phyloP scores from a whole-genome alignment of 92 coral and sea anemone species.

The Palythoa grandiflora region DNA sequence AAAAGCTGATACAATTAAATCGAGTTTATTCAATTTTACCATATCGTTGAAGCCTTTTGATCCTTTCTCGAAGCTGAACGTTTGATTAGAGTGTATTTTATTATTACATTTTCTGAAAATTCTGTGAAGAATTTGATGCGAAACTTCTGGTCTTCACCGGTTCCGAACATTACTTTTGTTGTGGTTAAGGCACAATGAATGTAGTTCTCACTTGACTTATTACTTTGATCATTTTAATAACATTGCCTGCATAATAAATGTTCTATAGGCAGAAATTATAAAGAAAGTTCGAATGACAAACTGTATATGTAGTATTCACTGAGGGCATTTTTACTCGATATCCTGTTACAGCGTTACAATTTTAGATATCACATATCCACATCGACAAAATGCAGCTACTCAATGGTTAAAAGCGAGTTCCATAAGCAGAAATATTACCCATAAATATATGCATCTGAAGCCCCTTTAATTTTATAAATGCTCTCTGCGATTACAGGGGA shows the following conservation, averaged over 20 bases:
- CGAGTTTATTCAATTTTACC: background rate
- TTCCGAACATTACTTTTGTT: background rate
- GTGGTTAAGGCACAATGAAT: background rate
- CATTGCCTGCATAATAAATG: background rate
- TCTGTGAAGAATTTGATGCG: conserved; percentile 5
- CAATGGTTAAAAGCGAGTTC: background rate
- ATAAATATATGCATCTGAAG: background rate
- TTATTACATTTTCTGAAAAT: background rate
- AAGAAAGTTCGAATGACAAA: conserved; percentile 2
- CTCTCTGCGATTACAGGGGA: background rate
- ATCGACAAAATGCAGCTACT: background rate
- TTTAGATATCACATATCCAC: conserved; percentile 15
- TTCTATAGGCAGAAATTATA: background rate
- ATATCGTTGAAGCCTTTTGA: background rate
- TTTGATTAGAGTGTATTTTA: background rate
- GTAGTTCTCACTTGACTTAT: background rate
- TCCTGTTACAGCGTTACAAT: conserved; percentile 51
- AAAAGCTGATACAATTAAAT: background rate
- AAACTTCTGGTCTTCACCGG: conserved; percentile 6
- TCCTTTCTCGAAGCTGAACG: background rate
- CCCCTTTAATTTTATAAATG: background rate
- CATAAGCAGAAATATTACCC: background rate
- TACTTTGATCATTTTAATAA: background rate
- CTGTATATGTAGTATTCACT: background rate
- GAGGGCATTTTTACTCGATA: conserved; percentile 9